A percentile compares a stretch with the other conserved stretches of the same genome.
Conservation (phyloP, 2,888 invertebrate species). For the Phyto melanocephala region DNA sequence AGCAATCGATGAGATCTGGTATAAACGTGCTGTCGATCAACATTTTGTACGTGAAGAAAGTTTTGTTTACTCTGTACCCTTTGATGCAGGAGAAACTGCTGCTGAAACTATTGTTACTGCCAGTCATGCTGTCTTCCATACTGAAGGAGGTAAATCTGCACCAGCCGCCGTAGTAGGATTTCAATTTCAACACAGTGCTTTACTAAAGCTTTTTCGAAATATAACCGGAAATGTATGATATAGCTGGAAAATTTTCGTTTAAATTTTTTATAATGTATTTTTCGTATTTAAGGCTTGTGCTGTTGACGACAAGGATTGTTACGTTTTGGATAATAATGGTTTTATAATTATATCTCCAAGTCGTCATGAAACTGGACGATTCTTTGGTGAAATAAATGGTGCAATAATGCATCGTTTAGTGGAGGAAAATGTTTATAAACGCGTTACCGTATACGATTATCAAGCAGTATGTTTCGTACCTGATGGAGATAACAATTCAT, state of each 20-base stretch:
- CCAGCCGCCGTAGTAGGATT: conserved; percentile 87
- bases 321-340: conserved; percentile 92
- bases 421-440: conserved; percentile 86
- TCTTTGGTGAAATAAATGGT: conserved; percentile 91
- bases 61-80: conserved; percentile 90
- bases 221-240: conserved; percentile 86
- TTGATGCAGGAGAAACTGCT: conserved; percentile 80
- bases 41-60: conserved; percentile 88
- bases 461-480: conserved; percentile 92
- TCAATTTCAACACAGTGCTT: conserved; percentile 89
- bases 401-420: conserved; percentile 88
- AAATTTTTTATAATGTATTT: not conserved
- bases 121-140: conserved; percentile 89
- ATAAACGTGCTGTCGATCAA: conserved; percentile 92
- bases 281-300: conserved; percentile 79
- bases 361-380: conserved; percentile 86
- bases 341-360: conserved; percentile 90
- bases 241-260: not conserved
- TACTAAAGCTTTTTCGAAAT: conserved; percentile 88
- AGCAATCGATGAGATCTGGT: conserved; percentile 94
- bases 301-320: conserved; percentile 86
- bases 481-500: conserved; percentile 83
- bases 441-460: conserved; percentile 89
- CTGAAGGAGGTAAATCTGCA: conserved; percentile 81
- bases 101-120: conserved; percentile 88